A percentile compares a stretch with the other conserved stretches of the same genome.
Conservation (phyloP, 2,113 vertebrate species). For the Sinocyclocheilus anophthalmus region DNA sequence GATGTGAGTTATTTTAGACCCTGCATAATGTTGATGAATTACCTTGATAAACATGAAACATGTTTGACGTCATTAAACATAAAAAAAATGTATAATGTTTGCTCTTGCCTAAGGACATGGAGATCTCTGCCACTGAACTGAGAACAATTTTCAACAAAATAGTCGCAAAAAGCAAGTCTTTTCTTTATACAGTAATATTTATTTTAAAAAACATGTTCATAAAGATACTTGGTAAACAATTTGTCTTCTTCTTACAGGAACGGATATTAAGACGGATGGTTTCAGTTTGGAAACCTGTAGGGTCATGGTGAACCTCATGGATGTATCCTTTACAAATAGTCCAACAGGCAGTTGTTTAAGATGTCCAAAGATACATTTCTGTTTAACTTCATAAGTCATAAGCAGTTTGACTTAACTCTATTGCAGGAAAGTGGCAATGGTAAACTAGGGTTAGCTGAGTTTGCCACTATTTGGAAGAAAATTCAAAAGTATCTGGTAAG, state of each 20-base stretch:
- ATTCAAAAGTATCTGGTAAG: slow-evolving; percentile 75
- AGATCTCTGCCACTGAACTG: slow-evolving; percentile 78
- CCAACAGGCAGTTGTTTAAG: neutral
- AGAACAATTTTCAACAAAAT: slow-evolving; percentile 75
- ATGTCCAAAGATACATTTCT: neutral
- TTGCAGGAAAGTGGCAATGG: slow-evolving; percentile 72
- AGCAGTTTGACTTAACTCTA: slow-evolving; percentile 58
- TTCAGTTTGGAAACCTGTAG: slow-evolving; percentile 88
- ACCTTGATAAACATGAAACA: neutral
- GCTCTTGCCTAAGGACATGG: slow-evolving; percentile 74
- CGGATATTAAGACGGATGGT: slow-evolving; percentile 89
- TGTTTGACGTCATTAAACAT: neutral
- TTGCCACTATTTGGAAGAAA: slow-evolving; percentile 74
- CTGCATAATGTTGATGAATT: neutral
- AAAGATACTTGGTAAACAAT: neutral
- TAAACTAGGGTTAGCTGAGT: slow-evolving; percentile 71
- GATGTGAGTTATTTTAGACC: slow-evolving; percentile 56
- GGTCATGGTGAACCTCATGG: slow-evolving; percentile 87
- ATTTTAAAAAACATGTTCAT: slow-evolving; percentile 59
- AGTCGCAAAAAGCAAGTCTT: slow-evolving; percentile 76
- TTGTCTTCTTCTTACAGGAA: slow-evolving; percentile 71
- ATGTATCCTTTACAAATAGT: slow-evolving; percentile 83
- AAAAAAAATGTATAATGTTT: neutral
- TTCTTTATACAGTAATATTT: neutral
- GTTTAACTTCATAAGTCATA: neutral